These are phyloP conservation scores for Baryphthengus martii DNA, from an alignment of 2,113 vertebrate species.

Conservation along the genomic window DNA sequence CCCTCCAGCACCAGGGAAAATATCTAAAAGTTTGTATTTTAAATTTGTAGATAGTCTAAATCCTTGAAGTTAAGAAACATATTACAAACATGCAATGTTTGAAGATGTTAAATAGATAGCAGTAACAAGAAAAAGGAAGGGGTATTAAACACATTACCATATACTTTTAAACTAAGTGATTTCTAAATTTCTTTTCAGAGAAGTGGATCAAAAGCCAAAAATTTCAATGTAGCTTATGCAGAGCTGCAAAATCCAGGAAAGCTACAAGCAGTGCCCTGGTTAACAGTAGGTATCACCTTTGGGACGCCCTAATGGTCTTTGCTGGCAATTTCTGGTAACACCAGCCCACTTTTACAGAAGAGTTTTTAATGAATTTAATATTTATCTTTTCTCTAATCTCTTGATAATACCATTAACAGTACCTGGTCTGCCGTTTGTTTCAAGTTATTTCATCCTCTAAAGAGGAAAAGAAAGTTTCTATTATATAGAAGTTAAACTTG, in stretches of 20 bases:
- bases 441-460: neutral
- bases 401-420: neutral
- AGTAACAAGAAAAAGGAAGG: neutral
- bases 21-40: neutral
- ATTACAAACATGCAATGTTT: neutral
- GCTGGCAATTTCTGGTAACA: neutral
- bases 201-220: neutral
- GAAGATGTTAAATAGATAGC: neutral
- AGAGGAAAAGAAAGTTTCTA: neutral
- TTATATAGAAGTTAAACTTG: neutral
- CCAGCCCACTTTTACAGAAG: neutral
- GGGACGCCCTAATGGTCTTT: neutral
- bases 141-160: neutral
- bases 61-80: neutral
- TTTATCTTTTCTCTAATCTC: neutral
- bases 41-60: neutral
- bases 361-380: neutral
- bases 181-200: neutral
- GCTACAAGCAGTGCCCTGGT: neutral
- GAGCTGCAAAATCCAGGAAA: neutral
- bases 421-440: neutral
- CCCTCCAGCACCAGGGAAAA: neutral
- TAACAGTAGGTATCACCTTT: neutral
- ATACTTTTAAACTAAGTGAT: neutral
- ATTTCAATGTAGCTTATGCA: neutral